Evolutionary conservation across 1,140 invertebrate genomes (phyloP).

Genomic region (Chelonus insularis): DNA sequence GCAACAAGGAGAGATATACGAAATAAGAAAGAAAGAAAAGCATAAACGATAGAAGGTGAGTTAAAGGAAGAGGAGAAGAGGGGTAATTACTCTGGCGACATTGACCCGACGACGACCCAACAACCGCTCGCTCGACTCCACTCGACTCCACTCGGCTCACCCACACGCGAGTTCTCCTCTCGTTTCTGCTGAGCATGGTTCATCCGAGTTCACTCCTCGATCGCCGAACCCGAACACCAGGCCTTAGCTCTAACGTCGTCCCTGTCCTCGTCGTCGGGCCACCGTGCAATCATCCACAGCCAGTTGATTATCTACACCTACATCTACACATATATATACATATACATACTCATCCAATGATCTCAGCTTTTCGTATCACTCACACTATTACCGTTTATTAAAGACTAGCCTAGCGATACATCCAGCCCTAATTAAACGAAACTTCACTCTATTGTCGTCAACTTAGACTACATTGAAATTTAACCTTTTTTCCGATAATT

Average conservation of each 20-base stretch:
- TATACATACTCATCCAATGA: neutral
- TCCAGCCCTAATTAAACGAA: neutral
- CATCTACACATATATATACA: neutral
- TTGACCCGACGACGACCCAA: constrained; percentile 50
- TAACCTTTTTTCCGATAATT: too few species aligned
- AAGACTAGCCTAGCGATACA: too few species aligned
- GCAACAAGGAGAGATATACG: too few species aligned
- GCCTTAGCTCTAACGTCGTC: constrained; percentile 8
- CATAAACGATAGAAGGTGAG: constrained; percentile 12
- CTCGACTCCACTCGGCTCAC: constrained; percentile 39
- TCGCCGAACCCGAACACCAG: constrained; percentile 47
- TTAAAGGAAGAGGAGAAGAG: constrained; percentile 30
- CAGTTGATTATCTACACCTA: neutral
- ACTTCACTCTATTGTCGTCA: neutral
- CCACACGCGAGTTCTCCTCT: constrained; percentile 26
- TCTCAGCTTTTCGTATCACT: too few species aligned
- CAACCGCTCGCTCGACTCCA: constrained; percentile 31
- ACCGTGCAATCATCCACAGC: neutral
- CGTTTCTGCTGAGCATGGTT: constrained; percentile 34
- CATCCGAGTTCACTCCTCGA: constrained; percentile 53
- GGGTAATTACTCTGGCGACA: constrained; percentile 52
- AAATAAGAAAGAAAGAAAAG: neutral
- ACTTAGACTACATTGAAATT: neutral
- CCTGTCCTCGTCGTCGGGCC: neutral
- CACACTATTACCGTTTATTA: too few species aligned